Evolutionary conservation across 2,888 invertebrate species (phyloP).

Genomic region (Onchidella celtica): DNA sequence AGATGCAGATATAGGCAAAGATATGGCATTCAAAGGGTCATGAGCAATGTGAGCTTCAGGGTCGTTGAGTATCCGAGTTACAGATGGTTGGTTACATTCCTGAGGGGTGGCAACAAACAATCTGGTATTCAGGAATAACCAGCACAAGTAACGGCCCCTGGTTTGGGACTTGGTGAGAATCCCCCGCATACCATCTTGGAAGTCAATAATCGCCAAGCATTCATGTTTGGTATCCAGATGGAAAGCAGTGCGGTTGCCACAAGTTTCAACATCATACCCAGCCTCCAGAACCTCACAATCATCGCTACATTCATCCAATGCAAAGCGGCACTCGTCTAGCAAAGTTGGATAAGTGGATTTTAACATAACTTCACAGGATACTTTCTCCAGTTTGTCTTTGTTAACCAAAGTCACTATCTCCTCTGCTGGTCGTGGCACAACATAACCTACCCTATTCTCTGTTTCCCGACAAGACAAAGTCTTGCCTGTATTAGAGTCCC

Average conservation of each 20-base stretch:
- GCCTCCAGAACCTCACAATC: conserved; percentile 1
- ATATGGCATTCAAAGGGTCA: conserved; percentile 30
- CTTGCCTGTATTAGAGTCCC: background rate
- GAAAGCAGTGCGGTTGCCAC: background rate
- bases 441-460: background rate
- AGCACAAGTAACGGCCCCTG: conserved; percentile 11
- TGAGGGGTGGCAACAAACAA: conserved; percentile 25
- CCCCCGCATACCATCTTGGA: conserved; percentile 9
- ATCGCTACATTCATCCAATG: conserved; percentile 8
- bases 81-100: conserved; percentile 23
- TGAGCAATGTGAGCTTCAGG: background rate
- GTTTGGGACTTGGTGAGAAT: background rate
- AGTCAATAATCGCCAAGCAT: background rate
- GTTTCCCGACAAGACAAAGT: conserved; percentile 14
- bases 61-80: conserved; percentile 3
- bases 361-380: background rate
- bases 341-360: background rate
- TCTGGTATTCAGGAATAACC: conserved; percentile 13
- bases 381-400: background rate
- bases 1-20: background rate
- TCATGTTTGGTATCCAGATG: conserved; percentile 12
- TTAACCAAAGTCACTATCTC: conserved; percentile 13
- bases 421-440: background rate
- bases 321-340: background rate
- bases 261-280: conserved; percentile 5